phyloP scores from a whole-genome alignment of 2,888 invertebrate genomes.

The Phortica magna region DNA sequence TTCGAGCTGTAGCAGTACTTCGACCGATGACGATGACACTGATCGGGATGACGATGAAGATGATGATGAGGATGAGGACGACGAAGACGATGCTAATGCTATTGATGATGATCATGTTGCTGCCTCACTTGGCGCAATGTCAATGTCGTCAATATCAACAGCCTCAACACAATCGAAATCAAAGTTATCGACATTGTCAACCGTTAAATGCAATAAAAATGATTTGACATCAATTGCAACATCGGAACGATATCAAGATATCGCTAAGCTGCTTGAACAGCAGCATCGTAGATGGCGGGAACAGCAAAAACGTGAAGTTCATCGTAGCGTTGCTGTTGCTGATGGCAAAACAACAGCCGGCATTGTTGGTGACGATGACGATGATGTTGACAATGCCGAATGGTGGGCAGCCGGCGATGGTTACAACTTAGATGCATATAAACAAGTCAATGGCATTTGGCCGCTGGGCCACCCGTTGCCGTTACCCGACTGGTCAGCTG shows the following conservation, averaged over 20 bases:
- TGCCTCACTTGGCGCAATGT: slow-evolving; percentile 41
- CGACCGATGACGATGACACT: slow-evolving; percentile 61
- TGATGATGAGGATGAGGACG: slow-evolving; percentile 55
- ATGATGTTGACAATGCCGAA: slow-evolving; percentile 14
- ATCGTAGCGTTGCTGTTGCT: neutral
- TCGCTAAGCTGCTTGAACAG: slow-evolving; percentile 68
- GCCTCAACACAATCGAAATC: slow-evolving; percentile 30
- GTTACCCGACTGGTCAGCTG: slow-evolving; percentile 84
- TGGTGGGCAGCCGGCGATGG: slow-evolving; percentile 74
- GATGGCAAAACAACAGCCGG: slow-evolving; percentile 23
- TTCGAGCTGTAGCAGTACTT: slow-evolving; percentile 44
- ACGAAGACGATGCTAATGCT: slow-evolving; percentile 23
- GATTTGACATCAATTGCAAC: slow-evolving; percentile 75
- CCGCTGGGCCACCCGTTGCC: slow-evolving; percentile 86
- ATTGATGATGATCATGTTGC: slow-evolving; percentile 51
- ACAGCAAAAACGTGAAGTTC: slow-evolving; percentile 39
- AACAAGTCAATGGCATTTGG: slow-evolving; percentile 81
- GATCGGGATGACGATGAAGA: slow-evolving; percentile 52
- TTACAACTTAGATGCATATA: slow-evolving; percentile 77
- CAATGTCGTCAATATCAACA: slow-evolving; percentile 40
- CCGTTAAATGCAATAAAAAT: slow-evolving; percentile 48
- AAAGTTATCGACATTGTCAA: slow-evolving; percentile 1
- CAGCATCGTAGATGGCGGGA: slow-evolving; percentile 61
- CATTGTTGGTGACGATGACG: slow-evolving; percentile 37
- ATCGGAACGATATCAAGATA: slow-evolving; percentile 74